phyloP scores from a whole-genome alignment of 2,888 invertebrate genomes.

The Ditylenchus weischeri region DNA sequence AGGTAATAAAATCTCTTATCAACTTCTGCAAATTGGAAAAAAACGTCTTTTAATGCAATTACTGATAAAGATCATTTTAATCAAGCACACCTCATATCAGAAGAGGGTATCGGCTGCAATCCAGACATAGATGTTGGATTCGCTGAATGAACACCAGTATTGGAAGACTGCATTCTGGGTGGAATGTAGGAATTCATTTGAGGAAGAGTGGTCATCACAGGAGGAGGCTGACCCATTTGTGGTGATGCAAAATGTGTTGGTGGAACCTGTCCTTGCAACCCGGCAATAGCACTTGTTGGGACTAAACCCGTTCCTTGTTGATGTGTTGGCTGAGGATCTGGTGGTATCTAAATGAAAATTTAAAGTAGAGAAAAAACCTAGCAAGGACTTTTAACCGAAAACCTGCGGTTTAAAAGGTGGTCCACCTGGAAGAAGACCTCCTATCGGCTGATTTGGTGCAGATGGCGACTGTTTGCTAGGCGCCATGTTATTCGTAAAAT shows the following conservation, averaged over 20 bases:
- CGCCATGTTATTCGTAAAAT: slow-evolving; percentile 22
- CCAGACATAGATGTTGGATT: too few relatives aligned
- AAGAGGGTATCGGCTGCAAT: background rate
- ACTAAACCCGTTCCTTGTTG: slow-evolving; percentile 30
- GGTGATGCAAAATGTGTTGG: slow-evolving; percentile 9
- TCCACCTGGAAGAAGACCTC: slow-evolving; percentile 9
- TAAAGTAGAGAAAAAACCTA: slow-evolving; percentile 1
- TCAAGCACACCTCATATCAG: too few relatives aligned
- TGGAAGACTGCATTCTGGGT: too few relatives aligned
- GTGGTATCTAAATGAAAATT: slow-evolving; percentile 35
- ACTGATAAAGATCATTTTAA: too few relatives aligned
- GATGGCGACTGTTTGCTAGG: slow-evolving; percentile 25
- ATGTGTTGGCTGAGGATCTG: slow-evolving; percentile 45
- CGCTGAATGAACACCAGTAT: too few relatives aligned
- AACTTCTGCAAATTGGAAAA: too few relatives aligned
- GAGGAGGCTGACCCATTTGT: slow-evolving; percentile 26
- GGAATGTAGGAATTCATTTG: too few relatives aligned
- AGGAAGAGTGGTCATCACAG: slow-evolving; percentile 14
- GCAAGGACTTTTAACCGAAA: background rate
- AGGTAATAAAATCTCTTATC: too few relatives aligned
- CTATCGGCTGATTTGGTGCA: slow-evolving; percentile 20
- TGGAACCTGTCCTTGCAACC: slow-evolving; percentile 47
- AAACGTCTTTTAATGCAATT: too few relatives aligned
- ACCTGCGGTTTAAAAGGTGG: slow-evolving; percentile 32
- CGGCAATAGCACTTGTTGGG: slow-evolving; percentile 24